These are phyloP conservation scores for Spinus olivaceus DNA, from an alignment of 2,797 vertebrate genomes.

Conservation along the genomic window DNA sequence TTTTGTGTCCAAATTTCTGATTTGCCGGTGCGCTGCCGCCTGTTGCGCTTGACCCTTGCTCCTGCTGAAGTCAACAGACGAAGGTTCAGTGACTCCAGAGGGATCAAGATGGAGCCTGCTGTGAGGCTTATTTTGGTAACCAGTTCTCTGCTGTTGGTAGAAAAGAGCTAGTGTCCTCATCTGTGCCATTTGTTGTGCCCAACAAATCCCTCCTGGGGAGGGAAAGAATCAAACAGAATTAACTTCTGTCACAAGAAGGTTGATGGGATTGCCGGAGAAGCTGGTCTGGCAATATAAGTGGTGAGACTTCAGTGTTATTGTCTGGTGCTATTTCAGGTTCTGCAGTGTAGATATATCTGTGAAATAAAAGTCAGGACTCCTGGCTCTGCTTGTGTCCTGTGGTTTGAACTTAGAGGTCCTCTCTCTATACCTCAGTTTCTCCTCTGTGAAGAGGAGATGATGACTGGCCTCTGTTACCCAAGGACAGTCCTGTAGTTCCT, in stretches of 20 bases:
- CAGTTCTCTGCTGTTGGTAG: conserved; percentile 7
- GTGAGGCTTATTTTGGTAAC: conserved; percentile 45
- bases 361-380: neutral
- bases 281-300: neutral
- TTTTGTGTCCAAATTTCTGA: neutral
- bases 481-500: neutral
- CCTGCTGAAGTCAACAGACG: conserved; percentile 55
- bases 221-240: neutral
- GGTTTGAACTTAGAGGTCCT: neutral
- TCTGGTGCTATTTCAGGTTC: conserved; percentile 22
- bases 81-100: conserved; percentile 51
- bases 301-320: neutral
- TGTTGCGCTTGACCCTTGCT: conserved; percentile 35
- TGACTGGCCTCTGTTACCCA: neutral
- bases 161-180: neutral
- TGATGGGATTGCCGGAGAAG: neutral
- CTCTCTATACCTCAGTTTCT: neutral
- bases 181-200: neutral
- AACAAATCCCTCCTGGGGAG: neutral
- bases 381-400: neutral
- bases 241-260: neutral
- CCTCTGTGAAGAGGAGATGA: neutral
- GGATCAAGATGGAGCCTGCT: conserved; percentile 39
- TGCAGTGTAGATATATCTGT: neutral
- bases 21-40: neutral